Conservation (phyloP, 2,797 vertebrate species). For the Argyrosomus regius region DNA sequence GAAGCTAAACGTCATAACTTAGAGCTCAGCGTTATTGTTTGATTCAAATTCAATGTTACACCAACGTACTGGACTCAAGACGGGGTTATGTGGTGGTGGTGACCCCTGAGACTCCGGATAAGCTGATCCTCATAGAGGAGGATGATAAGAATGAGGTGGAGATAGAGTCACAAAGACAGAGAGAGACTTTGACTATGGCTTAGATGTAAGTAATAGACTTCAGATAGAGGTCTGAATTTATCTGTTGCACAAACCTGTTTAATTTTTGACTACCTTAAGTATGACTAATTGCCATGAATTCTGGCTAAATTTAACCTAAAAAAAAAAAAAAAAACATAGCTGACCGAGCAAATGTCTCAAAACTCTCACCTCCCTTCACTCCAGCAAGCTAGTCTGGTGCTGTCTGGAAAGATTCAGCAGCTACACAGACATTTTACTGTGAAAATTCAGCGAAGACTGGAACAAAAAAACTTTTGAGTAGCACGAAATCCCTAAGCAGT, state of each 20-base stretch:
- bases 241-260: not conserved
- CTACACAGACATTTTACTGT: not conserved
- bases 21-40: no score
- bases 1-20: no score
- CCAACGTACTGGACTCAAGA: conserved; percentile 92
- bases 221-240: not conserved
- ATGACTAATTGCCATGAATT: not conserved
- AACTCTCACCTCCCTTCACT: not conserved
- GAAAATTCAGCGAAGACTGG: not conserved
- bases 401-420: not conserved
- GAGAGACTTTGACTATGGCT: not conserved
- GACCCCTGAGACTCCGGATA: conserved; percentile 88
- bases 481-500: not conserved
- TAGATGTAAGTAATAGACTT: not conserved
- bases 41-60: no score
- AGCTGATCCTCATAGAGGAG: conserved; percentile 88
- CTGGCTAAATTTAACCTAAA: not conserved
- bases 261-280: not conserved
- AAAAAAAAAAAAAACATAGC: not conserved
- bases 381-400: not conserved
- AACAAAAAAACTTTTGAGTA: not conserved
- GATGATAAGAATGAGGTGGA: conserved; percentile 87
- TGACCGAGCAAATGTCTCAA: not conserved
- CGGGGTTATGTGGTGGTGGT: conserved; percentile 92
- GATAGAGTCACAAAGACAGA: conserved; percentile 82